Evolutionary conservation across 2,113 vertebrate genomes (phyloP).

Genomic region (Pachypanchax playfairii): DNA sequence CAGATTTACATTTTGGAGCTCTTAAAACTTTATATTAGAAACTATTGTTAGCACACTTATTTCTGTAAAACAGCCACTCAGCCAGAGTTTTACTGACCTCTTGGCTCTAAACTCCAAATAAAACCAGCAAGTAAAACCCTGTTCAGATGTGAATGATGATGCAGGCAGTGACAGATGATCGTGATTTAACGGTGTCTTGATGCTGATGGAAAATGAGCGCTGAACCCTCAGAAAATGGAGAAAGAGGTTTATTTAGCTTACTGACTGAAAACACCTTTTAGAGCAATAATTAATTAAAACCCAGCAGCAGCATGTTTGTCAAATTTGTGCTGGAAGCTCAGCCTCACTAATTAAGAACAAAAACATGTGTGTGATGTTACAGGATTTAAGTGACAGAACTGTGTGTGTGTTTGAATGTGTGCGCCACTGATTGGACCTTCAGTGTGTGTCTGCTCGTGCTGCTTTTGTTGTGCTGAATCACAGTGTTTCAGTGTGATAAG

Average conservation of each 20-base stretch:
- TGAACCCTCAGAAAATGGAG: not conserved
- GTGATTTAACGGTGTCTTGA: not conserved
- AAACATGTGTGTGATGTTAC: constrained; percentile 6
- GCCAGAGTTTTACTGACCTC: no score
- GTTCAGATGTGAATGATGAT: not conserved
- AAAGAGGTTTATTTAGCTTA: not conserved
- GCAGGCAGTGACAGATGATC: not conserved
- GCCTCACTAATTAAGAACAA: constrained; percentile 2
- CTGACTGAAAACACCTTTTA: not conserved
- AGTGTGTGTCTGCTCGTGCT: not conserved
- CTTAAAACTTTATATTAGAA: no score
- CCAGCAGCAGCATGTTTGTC: constrained; percentile 2
- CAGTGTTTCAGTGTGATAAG: constrained; percentile 59
- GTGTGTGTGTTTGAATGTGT: constrained; percentile 5
- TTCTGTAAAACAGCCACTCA: no score
- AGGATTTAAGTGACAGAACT: constrained; percentile 23
- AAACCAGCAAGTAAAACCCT: not conserved
- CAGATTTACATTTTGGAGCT: no score
- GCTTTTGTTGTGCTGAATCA: constrained; percentile 29
- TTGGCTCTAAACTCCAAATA: not conserved
- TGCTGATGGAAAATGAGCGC: not conserved
- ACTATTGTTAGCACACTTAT: no score
- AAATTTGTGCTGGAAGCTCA: not conserved
- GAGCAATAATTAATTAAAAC: constrained; percentile 8
- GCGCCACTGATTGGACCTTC: constrained; percentile 18